phyloP scores from a whole-genome alignment of 2,797 vertebrate genomes.

The Anomalospiza imberbis region DNA sequence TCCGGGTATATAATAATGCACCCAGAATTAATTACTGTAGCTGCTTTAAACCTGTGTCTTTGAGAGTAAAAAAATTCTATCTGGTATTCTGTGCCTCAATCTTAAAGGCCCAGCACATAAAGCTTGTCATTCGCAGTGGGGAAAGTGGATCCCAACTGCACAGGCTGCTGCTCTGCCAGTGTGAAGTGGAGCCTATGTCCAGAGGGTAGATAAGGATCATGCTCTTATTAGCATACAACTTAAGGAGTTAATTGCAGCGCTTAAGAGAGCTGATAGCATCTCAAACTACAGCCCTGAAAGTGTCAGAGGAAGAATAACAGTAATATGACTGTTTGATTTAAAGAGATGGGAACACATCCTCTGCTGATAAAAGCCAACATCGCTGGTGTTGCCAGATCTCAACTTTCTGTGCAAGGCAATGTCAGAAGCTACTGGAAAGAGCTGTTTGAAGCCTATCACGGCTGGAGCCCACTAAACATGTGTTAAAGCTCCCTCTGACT shows the following conservation, averaged over 20 bases:
- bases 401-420: neutral
- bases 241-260: neutral
- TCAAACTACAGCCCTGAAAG: neutral
- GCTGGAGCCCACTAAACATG: neutral
- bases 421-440: neutral
- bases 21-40: neutral
- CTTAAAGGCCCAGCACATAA: neutral
- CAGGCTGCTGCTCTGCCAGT: neutral
- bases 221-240: neutral
- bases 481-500: neutral
- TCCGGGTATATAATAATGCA: neutral
- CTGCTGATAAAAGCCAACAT: neutral
- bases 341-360: neutral
- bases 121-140: neutral
- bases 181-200: neutral
- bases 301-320: constrained; percentile 33
- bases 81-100: neutral
- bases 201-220: neutral
- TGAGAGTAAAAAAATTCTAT: neutral
- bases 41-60: neutral
- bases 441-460: neutral
- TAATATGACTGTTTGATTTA: neutral
- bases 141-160: neutral
- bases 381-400: neutral
- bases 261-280: constrained; percentile 14